A percentile compares a stretch with the other conserved stretches of the same genome.
These are phyloP conservation scores for Prinia subflava DNA, from an alignment of 2,113 vertebrate genomes.

Conservation along the genomic window DNA sequence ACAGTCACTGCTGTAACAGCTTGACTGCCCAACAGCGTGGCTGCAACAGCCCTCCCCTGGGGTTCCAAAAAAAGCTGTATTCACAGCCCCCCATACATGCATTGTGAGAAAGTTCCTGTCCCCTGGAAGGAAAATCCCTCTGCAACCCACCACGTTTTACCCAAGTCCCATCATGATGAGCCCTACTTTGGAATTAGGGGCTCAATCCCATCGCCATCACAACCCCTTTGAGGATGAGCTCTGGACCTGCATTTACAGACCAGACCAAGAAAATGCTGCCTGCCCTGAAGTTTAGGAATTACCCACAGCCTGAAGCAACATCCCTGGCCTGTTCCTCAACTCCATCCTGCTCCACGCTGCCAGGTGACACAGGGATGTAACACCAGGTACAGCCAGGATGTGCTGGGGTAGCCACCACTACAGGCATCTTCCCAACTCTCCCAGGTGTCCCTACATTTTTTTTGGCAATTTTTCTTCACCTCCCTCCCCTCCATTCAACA, in stretches of 20 bases:
- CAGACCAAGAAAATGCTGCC: background rate
- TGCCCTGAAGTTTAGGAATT: background rate
- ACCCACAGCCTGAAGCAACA: background rate
- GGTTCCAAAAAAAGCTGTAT: background rate
- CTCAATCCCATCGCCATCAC: background rate
- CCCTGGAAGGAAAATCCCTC: background rate
- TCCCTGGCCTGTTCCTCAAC: background rate
- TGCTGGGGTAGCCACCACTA: background rate
- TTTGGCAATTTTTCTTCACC: background rate
- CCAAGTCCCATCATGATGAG: background rate
- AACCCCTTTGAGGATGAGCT: background rate
- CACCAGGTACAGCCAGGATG: background rate
- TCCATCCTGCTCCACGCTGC: background rate
- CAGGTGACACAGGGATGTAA: background rate
- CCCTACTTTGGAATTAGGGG: background rate
- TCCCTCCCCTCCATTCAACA: background rate
- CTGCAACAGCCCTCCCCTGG: background rate
- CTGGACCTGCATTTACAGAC: background rate
- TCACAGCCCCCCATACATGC: background rate
- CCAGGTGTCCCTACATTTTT: background rate
- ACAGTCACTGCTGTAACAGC: background rate
- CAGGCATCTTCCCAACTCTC: background rate
- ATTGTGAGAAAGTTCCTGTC: fast-evolving
- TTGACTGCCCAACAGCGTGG: background rate
- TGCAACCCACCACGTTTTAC: background rate